phyloP scores from a whole-genome alignment of 2,888 invertebrate species.

The Lysandra bellargus region DNA sequence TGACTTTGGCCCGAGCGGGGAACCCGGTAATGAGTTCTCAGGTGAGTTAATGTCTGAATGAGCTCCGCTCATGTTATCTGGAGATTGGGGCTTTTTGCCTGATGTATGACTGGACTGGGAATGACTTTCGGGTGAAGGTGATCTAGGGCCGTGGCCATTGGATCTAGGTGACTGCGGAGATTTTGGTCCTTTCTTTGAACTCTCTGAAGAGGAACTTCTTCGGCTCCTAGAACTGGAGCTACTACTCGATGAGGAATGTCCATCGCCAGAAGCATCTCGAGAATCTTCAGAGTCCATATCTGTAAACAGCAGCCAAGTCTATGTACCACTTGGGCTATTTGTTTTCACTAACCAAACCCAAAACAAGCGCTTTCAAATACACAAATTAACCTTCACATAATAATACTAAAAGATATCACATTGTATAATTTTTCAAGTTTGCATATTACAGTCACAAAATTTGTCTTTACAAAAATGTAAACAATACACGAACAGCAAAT shows the following conservation, averaged over 20 bases:
- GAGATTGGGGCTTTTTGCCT: slow-evolving; percentile 54
- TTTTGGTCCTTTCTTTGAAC: slow-evolving; percentile 65
- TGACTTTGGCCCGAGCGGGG: slow-evolving; percentile 66
- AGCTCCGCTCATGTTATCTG: slow-evolving; percentile 67
- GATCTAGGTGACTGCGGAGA: slow-evolving; percentile 54
- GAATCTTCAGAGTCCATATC: slow-evolving; percentile 84
- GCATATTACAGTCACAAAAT: background rate
- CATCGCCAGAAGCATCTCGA: slow-evolving; percentile 71
- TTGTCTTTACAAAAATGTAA: slow-evolving; percentile 13
- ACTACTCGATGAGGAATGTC: slow-evolving; percentile 72
- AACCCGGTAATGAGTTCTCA: slow-evolving; percentile 66
- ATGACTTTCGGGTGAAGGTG: slow-evolving; percentile 51
- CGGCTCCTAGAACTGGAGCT: slow-evolving; percentile 72
- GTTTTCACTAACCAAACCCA: slow-evolving; percentile 44
- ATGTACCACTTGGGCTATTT: slow-evolving; percentile 43
- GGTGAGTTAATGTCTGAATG: slow-evolving; percentile 75
- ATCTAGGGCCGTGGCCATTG: slow-evolving; percentile 52
- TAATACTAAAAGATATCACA: background rate
- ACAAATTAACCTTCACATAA: slow-evolving; percentile 6
- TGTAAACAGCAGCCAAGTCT: slow-evolving; percentile 55
- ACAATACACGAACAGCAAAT: slow-evolving; percentile 13
- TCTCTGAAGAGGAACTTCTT: slow-evolving; percentile 67
- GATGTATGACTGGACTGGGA: slow-evolving; percentile 48
- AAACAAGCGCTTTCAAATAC: slow-evolving; percentile 35
- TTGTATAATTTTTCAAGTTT: background rate